Evolutionary conservation across 1,140 invertebrate species (phyloP).

Genomic region (Metopolophium dirhodum): DNA sequence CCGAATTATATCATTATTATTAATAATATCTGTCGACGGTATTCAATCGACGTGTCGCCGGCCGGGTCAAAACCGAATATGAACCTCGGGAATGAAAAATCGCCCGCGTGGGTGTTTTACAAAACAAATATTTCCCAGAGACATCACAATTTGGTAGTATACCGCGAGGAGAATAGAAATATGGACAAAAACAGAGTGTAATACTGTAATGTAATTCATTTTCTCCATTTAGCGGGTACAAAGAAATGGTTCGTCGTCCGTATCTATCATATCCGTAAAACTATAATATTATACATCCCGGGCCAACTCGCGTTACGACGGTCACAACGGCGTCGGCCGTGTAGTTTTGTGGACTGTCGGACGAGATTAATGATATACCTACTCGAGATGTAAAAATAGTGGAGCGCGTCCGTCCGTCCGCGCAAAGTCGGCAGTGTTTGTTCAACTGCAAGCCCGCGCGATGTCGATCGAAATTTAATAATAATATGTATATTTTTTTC

Average conservation of each 20-base stretch:
- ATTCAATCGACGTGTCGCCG: background rate
- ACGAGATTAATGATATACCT: background rate
- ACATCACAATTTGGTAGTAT: background rate
- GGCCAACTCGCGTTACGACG: too few species aligned
- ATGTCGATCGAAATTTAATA: conserved; percentile 8
- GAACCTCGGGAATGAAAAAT: conserved; percentile 5
- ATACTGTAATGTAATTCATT: background rate
- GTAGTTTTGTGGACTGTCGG: background rate
- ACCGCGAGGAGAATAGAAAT: background rate
- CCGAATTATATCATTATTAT: background rate
- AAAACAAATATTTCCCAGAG: conserved; percentile 8
- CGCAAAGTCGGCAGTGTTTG: conserved; percentile 31
- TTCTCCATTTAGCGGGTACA: background rate
- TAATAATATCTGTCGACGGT: background rate
- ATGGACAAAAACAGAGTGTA: background rate
- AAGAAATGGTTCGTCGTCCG: background rate
- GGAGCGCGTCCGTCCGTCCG: background rate
- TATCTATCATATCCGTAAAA: background rate
- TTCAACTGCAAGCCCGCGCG: background rate
- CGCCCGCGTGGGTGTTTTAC: background rate
- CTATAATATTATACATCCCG: background rate
- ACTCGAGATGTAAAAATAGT: background rate
- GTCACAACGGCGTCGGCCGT: background rate
- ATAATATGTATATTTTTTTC: background rate
- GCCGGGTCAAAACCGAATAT: background rate